These are phyloP conservation scores for Drosophila testacea DNA, from an alignment of 2,888 invertebrate genomes.

Conservation along the genomic window DNA sequence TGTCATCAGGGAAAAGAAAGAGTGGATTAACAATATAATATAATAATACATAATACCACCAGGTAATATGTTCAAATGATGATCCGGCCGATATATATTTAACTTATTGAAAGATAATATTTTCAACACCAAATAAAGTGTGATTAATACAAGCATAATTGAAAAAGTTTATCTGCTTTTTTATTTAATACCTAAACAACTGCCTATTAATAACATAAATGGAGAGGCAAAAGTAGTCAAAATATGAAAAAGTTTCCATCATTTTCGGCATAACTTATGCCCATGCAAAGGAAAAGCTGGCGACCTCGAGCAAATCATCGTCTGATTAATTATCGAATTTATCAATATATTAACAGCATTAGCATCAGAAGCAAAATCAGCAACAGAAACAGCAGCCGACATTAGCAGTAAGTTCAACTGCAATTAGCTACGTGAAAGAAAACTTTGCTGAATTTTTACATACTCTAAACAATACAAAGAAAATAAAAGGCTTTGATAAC, in stretches of 20 bases:
- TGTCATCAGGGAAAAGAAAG: too few relatives aligned
- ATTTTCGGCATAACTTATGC: constrained; percentile 11
- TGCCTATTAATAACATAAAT: constrained; percentile 10
- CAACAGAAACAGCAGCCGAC: constrained; percentile 22
- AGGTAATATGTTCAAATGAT: too few relatives aligned
- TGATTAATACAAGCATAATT: constrained; percentile 2
- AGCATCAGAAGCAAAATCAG: constrained; percentile 1
- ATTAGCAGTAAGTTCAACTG: constrained; percentile 54
- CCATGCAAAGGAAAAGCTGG: constrained; percentile 8
- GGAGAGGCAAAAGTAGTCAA: neutral
- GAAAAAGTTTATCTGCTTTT: neutral
- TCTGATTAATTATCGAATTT: constrained; percentile 50
- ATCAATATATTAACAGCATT: constrained; percentile 34
- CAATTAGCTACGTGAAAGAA: constrained; percentile 62
- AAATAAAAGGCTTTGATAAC: neutral
- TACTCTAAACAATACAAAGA: neutral
- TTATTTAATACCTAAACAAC: neutral
- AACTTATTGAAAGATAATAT: too few relatives aligned
- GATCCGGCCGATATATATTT: too few relatives aligned
- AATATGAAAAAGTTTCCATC: constrained; percentile 12
- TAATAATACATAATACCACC: too few relatives aligned
- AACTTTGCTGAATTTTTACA: constrained; percentile 38
- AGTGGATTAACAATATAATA: too few relatives aligned
- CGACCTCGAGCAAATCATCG: constrained; percentile 53
- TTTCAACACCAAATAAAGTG: neutral